Conservation (phyloP, 2,888 invertebrate species). For the Plusia festucae region DNA sequence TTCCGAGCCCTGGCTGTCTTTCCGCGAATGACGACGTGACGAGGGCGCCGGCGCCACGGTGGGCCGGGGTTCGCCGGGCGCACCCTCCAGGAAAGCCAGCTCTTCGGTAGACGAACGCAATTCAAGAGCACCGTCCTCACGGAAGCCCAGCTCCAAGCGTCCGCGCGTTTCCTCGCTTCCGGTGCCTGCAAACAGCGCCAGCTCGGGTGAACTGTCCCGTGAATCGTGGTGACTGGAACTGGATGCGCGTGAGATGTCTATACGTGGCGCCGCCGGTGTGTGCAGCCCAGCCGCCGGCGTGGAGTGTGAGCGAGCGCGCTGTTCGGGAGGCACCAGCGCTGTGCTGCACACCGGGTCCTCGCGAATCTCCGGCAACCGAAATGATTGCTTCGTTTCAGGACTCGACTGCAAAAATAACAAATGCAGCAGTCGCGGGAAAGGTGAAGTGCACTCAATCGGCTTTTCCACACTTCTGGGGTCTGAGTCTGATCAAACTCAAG, state of each 20-base stretch:
- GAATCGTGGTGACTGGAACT: slow-evolving; percentile 97
- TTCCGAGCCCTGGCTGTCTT: slow-evolving; percentile 94
- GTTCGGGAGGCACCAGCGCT: slow-evolving; percentile 73
- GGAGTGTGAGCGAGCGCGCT: slow-evolving; percentile 82
- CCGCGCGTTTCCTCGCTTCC: slow-evolving; percentile 66
- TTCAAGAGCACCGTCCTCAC: slow-evolving; percentile 95
- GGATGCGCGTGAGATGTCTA: slow-evolving; percentile 96
- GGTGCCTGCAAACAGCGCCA: slow-evolving; percentile 92
- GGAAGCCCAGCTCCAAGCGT: slow-evolving; percentile 88
- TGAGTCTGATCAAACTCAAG: neutral
- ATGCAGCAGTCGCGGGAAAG: slow-evolving; percentile 12
- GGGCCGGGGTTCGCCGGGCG: slow-evolving; percentile 66
- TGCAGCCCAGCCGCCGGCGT: slow-evolving; percentile 80
- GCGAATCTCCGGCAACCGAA: slow-evolving; percentile 83
- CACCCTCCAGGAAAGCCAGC: slow-evolving; percentile 93
- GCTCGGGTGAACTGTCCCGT: slow-evolving; percentile 95
- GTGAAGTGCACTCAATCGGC: neutral
- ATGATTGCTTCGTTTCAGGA: slow-evolving; percentile 89
- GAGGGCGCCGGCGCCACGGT: slow-evolving; percentile 67
- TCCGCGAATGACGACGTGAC: slow-evolving; percentile 89
- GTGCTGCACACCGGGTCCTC: slow-evolving; percentile 79
- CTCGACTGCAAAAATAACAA: slow-evolving; percentile 83
- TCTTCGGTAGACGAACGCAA: slow-evolving; percentile 96
- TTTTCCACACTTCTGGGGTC: neutral
- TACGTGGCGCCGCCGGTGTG: slow-evolving; percentile 94